phyloP scores from a whole-genome alignment of 2,888 invertebrate genomes.

The Minunthozetes semirufus region DNA sequence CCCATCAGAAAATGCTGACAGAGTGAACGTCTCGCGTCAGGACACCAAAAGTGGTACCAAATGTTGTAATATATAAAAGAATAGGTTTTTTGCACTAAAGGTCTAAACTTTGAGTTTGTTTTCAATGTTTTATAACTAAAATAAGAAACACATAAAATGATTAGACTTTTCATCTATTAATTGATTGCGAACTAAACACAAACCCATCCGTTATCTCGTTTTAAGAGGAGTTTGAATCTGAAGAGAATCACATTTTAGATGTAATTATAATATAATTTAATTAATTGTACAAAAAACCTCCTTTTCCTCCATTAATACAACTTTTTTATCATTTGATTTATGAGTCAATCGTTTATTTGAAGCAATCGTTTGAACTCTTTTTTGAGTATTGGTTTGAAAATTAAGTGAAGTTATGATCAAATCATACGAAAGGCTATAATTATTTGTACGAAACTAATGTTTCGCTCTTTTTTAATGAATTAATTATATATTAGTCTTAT shows the following conservation, averaged over 20 bases:
- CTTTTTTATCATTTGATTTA: not conserved
- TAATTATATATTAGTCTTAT: not conserved
- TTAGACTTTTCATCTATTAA: constrained; percentile 5
- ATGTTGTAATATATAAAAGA: constrained; percentile 40
- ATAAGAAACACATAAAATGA: not conserved
- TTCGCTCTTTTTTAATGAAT: not conserved
- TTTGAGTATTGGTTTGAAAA: not conserved
- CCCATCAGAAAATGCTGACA: constrained; percentile 41
- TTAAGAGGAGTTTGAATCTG: constrained; percentile 20
- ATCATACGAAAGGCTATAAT: not conserved
- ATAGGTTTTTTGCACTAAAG: not conserved
- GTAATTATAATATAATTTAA: constrained; percentile 14
- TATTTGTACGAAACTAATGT: no score
- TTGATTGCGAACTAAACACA: not conserved
- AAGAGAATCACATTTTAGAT: not conserved
- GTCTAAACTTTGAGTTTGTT: not conserved
- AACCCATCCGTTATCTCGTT: constrained; percentile 9
- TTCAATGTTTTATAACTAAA: not conserved
- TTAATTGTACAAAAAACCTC: constrained; percentile 5
- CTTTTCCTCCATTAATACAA: not conserved
- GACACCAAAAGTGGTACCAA: constrained; percentile 41
- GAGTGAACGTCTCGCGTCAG: constrained; percentile 41
- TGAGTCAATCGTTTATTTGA: not conserved
- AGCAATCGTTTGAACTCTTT: not conserved
- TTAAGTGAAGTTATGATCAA: constrained; percentile 13